A percentile compares a stretch with the other conserved stretches of the same genome.
These are phyloP conservation scores for Potamarius usumacintae DNA, from an alignment of 2,113 vertebrate genomes.

Conservation along the genomic window DNA sequence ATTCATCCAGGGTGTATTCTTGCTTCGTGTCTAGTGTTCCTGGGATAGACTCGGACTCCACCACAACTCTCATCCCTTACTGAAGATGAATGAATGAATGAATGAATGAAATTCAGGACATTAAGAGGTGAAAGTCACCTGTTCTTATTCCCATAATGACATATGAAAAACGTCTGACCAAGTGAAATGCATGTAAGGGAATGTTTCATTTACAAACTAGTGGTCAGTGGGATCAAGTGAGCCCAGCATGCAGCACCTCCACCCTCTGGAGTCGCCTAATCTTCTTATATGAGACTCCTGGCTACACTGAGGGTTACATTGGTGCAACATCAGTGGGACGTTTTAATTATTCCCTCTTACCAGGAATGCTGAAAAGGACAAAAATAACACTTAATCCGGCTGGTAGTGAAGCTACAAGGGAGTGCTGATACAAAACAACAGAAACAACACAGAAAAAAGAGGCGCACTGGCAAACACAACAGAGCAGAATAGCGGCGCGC, in stretches of 20 bases:
- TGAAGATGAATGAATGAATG: neutral
- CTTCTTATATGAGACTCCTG: slow-evolving; percentile 1
- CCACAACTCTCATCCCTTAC: neutral
- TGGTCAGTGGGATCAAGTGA: neutral
- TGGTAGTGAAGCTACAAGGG: neutral
- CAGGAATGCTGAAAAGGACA: neutral
- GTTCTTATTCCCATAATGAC: neutral
- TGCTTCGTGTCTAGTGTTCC: no score
- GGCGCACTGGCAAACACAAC: neutral
- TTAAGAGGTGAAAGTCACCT: neutral
- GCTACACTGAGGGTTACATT: neutral
- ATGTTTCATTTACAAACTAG: slow-evolving; percentile 33
- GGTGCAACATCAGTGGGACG: neutral
- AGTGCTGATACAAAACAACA: neutral
- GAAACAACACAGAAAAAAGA: neutral
- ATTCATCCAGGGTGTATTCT: neutral
- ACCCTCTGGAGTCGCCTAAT: neutral
- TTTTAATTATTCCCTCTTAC: neutral
- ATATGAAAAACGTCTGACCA: neutral
- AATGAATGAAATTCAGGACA: neutral
- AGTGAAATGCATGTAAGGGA: neutral
- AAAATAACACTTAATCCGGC: neutral
- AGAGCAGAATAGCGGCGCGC: neutral
- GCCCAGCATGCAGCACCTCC: neutral
- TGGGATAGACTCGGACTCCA: neutral